A percentile compares a stretch with the other conserved stretches of the same genome.
Conservation (phyloP, 2,113 vertebrate species). For the Grus americana region DNA sequence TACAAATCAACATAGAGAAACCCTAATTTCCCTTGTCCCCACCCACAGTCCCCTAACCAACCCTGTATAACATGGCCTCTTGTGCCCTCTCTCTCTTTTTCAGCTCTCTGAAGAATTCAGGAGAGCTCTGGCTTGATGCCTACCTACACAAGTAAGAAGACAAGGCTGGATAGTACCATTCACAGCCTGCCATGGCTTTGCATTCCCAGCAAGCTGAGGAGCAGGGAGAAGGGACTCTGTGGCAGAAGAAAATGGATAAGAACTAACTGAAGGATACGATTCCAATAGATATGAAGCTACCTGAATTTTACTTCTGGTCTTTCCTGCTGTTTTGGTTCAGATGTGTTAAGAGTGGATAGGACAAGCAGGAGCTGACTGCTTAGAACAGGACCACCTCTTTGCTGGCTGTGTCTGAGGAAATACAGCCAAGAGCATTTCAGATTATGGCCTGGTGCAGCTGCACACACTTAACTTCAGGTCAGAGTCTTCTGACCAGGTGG, state of each 20-base stretch:
- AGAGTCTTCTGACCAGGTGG: not conserved
- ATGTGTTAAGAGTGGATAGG: not conserved
- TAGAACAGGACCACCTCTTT: not conserved
- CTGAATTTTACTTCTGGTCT: not conserved
- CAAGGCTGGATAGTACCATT: not conserved
- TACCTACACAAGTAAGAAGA: slow-evolving; percentile 76
- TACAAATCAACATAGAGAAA: not conserved
- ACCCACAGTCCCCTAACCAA: not conserved
- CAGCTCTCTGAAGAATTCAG: slow-evolving; percentile 79
- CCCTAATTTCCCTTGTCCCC: not conserved
- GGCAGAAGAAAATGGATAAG: not conserved
- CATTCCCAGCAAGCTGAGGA: not conserved
- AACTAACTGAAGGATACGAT: not conserved
- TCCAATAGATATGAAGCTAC: not conserved
- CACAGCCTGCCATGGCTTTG: not conserved
- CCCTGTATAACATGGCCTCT: not conserved
- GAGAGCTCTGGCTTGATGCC: slow-evolving; percentile 82
- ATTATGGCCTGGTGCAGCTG: not conserved
- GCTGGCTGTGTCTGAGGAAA: not conserved
- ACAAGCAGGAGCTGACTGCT: not conserved
- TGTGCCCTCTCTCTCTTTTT: not conserved
- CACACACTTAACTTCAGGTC: not conserved
- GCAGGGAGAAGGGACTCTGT: not conserved
- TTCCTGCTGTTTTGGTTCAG: not conserved
- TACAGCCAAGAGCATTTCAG: not conserved